Evolutionary conservation across 2,888 invertebrate genomes (phyloP).

Genomic region (Platycheirus rosarum): DNA sequence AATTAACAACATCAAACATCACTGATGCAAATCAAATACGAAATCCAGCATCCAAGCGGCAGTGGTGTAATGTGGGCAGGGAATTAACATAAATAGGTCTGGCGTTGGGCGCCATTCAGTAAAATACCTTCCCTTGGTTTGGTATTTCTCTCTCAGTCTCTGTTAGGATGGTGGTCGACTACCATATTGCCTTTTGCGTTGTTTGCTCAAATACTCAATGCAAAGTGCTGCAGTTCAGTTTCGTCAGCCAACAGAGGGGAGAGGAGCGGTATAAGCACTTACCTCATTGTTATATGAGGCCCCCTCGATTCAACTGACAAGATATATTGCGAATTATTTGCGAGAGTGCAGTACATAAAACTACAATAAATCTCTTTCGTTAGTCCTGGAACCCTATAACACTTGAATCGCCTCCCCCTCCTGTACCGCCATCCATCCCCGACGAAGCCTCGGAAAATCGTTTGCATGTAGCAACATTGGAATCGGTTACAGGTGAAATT

Average conservation of each 20-base stretch:
- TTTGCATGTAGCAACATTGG: conserved; percentile 70
- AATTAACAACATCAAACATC: conserved; percentile 83
- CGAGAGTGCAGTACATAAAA: conserved; percentile 73
- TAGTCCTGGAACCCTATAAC: conserved; percentile 14
- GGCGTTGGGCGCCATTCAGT: conserved; percentile 40
- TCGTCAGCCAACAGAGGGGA: background rate
- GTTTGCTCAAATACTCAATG: conserved; percentile 68
- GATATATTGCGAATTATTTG: conserved; percentile 73
- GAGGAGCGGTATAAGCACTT: background rate
- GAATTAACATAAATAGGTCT: conserved; percentile 70
- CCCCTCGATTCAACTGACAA: conserved; percentile 54
- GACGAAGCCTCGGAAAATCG: conserved; percentile 51
- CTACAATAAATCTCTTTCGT: conserved; percentile 70
- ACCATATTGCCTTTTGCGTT: conserved; percentile 64
- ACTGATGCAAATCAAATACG: conserved; percentile 74
- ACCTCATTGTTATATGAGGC: background rate
- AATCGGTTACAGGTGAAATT: conserved; percentile 79
- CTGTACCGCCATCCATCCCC: background rate
- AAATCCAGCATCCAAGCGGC: conserved; percentile 30
- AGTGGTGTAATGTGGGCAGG: conserved; percentile 42
- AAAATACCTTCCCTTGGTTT: conserved; percentile 8
- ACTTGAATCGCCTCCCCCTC: background rate
- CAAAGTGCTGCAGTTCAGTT: conserved; percentile 52
- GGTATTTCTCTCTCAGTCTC: too few species aligned
- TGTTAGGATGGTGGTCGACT: conserved; percentile 7